Base-by-base conservation (phyloP, 2,888 invertebrate species). In the Melinaea menophilus region DNA sequence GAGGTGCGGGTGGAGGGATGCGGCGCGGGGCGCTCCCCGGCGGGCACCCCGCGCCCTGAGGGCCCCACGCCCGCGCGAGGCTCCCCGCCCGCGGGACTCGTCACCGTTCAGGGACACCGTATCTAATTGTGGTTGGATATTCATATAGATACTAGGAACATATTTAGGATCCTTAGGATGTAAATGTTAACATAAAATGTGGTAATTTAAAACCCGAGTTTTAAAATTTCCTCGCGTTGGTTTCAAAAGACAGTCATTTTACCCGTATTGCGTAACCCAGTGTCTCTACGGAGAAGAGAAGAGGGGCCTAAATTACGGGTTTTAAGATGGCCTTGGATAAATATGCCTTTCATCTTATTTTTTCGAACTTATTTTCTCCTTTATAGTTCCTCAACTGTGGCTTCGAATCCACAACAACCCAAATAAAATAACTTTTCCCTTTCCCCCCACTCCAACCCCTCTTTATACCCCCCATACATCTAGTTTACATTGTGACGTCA, bases 41-140 rank as follows among this genome's bases (percentile, higher is more conserved):
- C 80, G 67, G 0, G 69, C 74, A n/a, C 75, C 72, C 0, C 77
- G 68, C 11, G 69, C 80, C 9, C 78, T 75, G 1, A 75, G 51
- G 0, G 71, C 79, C 3, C 75, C 83, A 33, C 79, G 77, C 1
- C 75, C 73, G 2, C 75, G 70, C 56, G 60, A 59, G 12, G 71
- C 64, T 5, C 74, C 61, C 1, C 85, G 77, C 2, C 82, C 78
- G 2, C 85, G 76, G 3, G 73, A 77, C 13, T 87, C 90, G 66
- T 90, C 90, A 57, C 90, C 90, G 77, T 90, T 91, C 4, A 90
- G 76, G 0, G 90, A 90, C 5, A 88, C 84, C 5, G 90, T 88
- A 71, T 90, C 90, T 89, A 73, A n/a, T 1, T 31, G 46, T 9
- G 41, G 41, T 41, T 41, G 5, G 37, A 37, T 37, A 5, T 37